Evolutionary conservation across 2,797 vertebrate species (phyloP).

Genomic region (Triplophysa bombifrons): DNA sequence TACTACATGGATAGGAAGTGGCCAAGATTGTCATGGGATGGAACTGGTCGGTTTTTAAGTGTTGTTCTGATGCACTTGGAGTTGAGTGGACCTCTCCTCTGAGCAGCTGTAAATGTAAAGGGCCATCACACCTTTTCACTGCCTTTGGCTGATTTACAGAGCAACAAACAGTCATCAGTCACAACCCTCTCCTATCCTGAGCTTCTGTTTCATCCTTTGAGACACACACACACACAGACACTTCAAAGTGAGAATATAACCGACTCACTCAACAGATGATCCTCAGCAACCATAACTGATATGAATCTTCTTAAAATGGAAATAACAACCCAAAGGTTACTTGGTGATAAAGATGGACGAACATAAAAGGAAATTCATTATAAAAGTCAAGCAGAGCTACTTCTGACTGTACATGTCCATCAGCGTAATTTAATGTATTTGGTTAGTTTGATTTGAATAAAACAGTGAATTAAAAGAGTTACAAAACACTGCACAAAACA

Average conservation of each 20-base stretch:
- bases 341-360: too few species aligned
- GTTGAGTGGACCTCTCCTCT: conserved; percentile 60
- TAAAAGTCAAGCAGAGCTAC: too few species aligned
- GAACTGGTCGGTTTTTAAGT: conserved; percentile 34
- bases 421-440: too few species aligned
- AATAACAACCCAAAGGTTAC: not conserved
- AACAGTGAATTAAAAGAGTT: not conserved
- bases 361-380: not conserved
- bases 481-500: not conserved
- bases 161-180: conserved; percentile 36
- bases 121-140: conserved; percentile 76
- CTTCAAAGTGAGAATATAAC: not conserved
- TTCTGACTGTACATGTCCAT: too few species aligned
- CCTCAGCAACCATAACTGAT: too few species aligned
- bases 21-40: not conserved
- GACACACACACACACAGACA: not conserved
- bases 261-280: conserved; percentile 1
- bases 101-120: conserved; percentile 56
- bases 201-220: not conserved
- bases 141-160: conserved; percentile 66
- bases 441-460: too few species aligned
- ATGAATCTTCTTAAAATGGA: not conserved
- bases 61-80: conserved; percentile 71
- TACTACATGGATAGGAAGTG: not conserved
- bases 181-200: conserved; percentile 14